Base-by-base conservation (phyloP, 1,140 invertebrate species). In the Drosophila busckii region DNA sequence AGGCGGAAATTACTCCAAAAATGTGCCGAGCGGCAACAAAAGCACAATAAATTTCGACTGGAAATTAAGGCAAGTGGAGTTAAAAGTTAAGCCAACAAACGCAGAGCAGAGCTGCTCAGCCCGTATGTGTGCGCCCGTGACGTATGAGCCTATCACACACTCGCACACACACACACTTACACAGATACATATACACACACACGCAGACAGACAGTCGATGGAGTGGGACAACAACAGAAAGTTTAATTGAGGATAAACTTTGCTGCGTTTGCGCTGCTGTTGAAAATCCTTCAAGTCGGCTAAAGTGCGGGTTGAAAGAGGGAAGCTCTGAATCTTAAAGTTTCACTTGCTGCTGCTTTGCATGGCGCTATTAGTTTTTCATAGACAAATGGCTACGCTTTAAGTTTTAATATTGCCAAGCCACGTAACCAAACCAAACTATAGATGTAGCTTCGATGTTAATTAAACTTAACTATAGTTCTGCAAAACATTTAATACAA, bases 181-280 rank as follows among this genome's bases (percentile, higher is more conserved):
- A 25, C 38, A 40, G 32, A 15, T 23, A 8, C 37, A 28, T 23
- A 12, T 26, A 37, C 41, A 22, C 28, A 23, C 46, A 48, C 23
- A 29, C 34, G 26, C 23, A 37, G 20, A 35, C 35, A 53, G 41
- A 71, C 66, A 61, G 48, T 46, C 55, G 65, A 38, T 45, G 42
- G 67, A 46, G 73, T 63, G 80, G 67, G 73, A 68, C 71, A 78
- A 71, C 71, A 71, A 78, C 71, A 78, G 80, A 78, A 78, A 78
- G 73, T 78, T 78, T 78, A 78, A 78, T 78, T 78, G 71, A 80
- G 71, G 71, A 78, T 78, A 78, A 78, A 78, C 71, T 78, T 78
- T 78, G 62, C 71, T 63, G 71, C 73, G 73, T 78, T 80, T 78
- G 71, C 73, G 73, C 53, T 78, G 71, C 73, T 80, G 71, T 78